Base-by-base conservation (phyloP, 2,888 invertebrate genomes). In the Timema podura region DNA sequence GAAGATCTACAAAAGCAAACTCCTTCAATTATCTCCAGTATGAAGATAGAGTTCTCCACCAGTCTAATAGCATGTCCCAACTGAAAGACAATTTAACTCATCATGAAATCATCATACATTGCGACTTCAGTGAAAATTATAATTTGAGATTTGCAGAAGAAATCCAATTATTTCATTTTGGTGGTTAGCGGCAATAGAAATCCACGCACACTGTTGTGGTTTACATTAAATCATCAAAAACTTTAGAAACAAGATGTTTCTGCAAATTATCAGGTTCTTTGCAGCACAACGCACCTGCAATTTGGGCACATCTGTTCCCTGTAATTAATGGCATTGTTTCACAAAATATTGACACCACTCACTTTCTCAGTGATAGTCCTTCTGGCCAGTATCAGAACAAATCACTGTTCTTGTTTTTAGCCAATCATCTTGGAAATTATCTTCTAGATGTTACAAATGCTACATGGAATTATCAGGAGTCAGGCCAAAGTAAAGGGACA, bases 201-300 rank as follows among this genome's bases (percentile, higher is more conserved):
- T 57, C 57, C 13, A 6, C n/a, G 30, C 30, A 30, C 30, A 30
- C 30, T 30, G 30, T 30, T 61, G 30, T 61, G 30, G 61, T 61
- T 61, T 61, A 30, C 61, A 30, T 7, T 5, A 61, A 44, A 1
- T 8, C 61, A 16, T 61, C 5, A 44, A 30, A 13, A 61, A 30
- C 44, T 61, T 13, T 61, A 61, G 16, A 61, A 61, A 61, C 61
- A 61, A 61, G 30, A 11, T 61, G 61, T 30, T 61, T 61, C 61
- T 61, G 61, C 44, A 30, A 6, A 61, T 30, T 61, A 61, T 61
- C 30, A 15, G 10, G 30, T 45, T 61, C 16, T 16, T 30, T 30
- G 61, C 61, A 61, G 44, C 30, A 61, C 61, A 61, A 61, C 11
- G 61, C 61, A 45, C 61, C 61, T 44, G 61, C 61, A 61, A 61